These are phyloP conservation scores for Felis catus DNA, from an alignment of 2,113 vertebrate genomes.

Conservation along the genomic window DNA sequence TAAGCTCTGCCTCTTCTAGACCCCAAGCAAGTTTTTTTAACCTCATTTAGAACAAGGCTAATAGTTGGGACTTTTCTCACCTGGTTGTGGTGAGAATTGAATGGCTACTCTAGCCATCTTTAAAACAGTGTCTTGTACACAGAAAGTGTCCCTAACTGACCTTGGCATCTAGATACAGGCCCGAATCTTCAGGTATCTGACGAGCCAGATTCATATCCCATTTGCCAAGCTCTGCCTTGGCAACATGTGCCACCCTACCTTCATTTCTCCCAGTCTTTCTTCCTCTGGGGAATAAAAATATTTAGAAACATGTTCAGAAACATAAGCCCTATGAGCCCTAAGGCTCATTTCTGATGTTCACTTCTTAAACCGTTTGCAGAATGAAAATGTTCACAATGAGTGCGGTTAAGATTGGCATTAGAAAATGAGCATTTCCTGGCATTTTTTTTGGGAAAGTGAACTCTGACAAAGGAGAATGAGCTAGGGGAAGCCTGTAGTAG, in stretches of 20 bases:
- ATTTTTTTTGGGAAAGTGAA: background rate
- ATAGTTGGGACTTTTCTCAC: background rate
- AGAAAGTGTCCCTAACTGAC: background rate
- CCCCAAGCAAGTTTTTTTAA: background rate
- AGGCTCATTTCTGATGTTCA: background rate
- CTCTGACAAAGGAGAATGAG: background rate
- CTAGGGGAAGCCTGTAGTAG: background rate
- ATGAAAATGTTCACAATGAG: background rate
- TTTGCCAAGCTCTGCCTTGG: background rate
- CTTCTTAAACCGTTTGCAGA: background rate
- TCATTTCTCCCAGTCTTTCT: background rate
- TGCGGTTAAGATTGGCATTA: background rate
- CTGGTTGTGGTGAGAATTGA: background rate
- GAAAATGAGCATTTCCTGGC: background rate
- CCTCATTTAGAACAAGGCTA: background rate
- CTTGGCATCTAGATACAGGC: background rate
- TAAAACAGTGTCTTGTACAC: background rate
- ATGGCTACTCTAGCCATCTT: background rate
- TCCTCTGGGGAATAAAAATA: background rate
- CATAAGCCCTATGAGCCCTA: background rate
- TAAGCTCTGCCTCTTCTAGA: background rate
- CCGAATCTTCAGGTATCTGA: background rate
- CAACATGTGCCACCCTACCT: background rate
- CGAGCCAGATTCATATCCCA: background rate
- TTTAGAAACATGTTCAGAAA: background rate